phyloP scores from a whole-genome alignment of 2,888 invertebrate species.

The Agelastica alni region DNA sequence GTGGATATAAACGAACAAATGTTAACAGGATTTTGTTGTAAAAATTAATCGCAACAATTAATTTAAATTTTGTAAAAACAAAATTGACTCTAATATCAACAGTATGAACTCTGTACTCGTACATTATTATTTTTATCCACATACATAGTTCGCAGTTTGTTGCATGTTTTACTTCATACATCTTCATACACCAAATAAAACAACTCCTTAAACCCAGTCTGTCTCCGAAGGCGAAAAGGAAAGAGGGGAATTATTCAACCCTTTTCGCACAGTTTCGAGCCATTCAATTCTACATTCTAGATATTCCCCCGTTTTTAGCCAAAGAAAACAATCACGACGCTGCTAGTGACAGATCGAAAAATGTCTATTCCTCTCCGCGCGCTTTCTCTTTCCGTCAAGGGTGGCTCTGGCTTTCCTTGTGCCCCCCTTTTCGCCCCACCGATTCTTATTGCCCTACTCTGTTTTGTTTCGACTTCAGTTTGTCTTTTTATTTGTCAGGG shows the following conservation, averaged over 20 bases:
- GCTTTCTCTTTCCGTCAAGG: constrained; percentile 15
- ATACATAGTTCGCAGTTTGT: too few relatives aligned
- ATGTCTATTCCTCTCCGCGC: constrained; percentile 18
- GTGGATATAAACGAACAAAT: too few relatives aligned
- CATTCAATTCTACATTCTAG: constrained; percentile 16
- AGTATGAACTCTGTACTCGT: too few relatives aligned
- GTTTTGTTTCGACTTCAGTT: constrained; percentile 29
- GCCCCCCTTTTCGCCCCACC: constrained; percentile 11
- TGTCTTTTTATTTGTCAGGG: constrained; percentile 28
- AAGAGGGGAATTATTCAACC: constrained; percentile 49
- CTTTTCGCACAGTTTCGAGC: constrained; percentile 31
- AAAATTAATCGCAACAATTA: too few relatives aligned
- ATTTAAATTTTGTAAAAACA: too few relatives aligned
- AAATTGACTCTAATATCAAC: too few relatives aligned
- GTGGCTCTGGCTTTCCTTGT: constrained; percentile 6
- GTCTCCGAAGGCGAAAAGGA: background rate
- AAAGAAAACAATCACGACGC: constrained; percentile 30
- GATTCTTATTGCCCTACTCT: constrained; percentile 20
- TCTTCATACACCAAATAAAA: too few relatives aligned
- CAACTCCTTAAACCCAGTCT: background rate
- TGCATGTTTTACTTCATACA: too few relatives aligned
- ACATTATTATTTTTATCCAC: too few relatives aligned
- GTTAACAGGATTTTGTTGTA: too few relatives aligned
- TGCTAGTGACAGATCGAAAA: constrained; percentile 34
- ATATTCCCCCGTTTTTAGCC: constrained; percentile 6